These are phyloP conservation scores for Podocnemis expansa DNA, from an alignment of 2,113 vertebrate genomes.

Conservation along the genomic window DNA sequence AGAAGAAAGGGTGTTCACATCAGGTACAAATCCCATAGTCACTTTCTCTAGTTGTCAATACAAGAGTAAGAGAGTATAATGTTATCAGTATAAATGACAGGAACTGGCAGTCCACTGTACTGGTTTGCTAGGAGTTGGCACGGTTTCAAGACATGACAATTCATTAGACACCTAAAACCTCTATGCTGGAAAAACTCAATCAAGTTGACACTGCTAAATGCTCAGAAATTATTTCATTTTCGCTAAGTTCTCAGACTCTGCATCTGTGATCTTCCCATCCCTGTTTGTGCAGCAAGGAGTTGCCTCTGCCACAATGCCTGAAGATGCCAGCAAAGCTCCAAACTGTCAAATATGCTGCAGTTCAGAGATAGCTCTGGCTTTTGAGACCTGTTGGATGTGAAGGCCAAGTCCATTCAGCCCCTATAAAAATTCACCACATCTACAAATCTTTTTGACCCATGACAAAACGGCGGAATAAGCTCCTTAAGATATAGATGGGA, in stretches of 20 bases:
- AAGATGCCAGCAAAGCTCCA: slow-evolving; percentile 15
- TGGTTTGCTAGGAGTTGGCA: not conserved
- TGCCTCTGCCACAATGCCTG: not conserved
- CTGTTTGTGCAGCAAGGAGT: not conserved
- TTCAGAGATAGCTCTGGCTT: not conserved
- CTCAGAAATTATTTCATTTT: not conserved
- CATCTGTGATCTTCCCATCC: not conserved
- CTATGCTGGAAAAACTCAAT: rapidly evolving
- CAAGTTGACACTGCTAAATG: not conserved
- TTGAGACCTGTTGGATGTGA: not conserved
- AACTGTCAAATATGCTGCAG: not conserved
- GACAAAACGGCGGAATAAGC: not conserved
- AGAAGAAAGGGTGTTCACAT: not conserved
- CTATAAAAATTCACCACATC: not conserved
- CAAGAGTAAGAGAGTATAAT: not conserved
- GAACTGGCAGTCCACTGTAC: not conserved
- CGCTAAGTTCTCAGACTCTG: not conserved
- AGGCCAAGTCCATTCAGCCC: not conserved
- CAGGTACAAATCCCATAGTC: not conserved
- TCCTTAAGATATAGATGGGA: rapidly evolving
- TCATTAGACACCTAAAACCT: not conserved
- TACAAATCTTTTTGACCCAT: rapidly evolving
- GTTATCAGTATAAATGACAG: not conserved
- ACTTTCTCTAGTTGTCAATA: not conserved
- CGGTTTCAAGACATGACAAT: not conserved